Percentiles rank a stretch among this genome's conserved stretches.
Conservation (phyloP, 2,888 invertebrate species). For the Tenthredo mesomela region DNA sequence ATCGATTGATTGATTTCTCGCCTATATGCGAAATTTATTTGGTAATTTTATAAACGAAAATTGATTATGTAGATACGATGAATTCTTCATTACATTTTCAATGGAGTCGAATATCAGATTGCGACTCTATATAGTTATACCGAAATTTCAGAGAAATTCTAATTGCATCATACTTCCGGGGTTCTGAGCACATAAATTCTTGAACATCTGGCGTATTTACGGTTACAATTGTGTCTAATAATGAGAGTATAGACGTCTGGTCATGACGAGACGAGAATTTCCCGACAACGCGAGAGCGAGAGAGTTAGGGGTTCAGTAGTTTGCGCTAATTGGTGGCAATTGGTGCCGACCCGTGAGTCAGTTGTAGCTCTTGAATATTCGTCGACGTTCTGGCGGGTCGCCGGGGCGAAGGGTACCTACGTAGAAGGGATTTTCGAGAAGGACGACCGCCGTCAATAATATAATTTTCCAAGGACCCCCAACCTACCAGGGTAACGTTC, state of each 20-base stretch:
- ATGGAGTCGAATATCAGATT: no score
- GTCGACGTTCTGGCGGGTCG: background rate
- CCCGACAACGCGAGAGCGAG: background rate
- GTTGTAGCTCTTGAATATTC: conserved; percentile 37
- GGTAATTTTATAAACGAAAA: no score
- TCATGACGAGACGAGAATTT: conserved; percentile 19
- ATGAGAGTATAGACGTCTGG: background rate
- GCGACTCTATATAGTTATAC: no score
- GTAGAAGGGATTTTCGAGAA: background rate
- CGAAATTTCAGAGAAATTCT: no score
- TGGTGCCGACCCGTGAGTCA: conserved; percentile 33
- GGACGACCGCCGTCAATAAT: conserved; percentile 37
- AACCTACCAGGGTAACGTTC: background rate
- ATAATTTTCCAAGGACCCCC: conserved; percentile 16
- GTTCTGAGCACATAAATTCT: background rate
- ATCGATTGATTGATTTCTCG: no score
- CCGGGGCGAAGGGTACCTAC: background rate
- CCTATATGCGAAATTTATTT: no score
- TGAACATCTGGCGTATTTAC: background rate
- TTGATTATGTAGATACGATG: no score
- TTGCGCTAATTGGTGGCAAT: conserved; percentile 48
- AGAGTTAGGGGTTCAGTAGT: conserved; percentile 9
- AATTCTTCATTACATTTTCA: no score
- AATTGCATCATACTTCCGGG: no score
- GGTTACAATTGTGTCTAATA: background rate